Evolutionary conservation across 2,113 vertebrate species (phyloP), one percentile per base, ranked within the genome.

Genomic region (Phoenicopterus ruber): DNA sequence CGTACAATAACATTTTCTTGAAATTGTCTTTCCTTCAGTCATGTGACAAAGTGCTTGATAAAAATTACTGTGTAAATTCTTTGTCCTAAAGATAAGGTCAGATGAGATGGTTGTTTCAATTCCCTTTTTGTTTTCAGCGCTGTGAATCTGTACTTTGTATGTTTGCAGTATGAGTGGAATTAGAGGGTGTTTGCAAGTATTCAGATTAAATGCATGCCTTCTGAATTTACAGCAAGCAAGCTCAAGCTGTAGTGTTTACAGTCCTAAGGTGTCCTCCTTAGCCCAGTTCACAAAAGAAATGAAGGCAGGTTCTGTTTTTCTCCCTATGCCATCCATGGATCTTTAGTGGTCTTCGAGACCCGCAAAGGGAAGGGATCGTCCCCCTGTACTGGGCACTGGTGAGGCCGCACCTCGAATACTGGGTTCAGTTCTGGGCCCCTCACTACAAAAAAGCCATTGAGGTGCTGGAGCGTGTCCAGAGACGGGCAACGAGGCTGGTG

Each of bases 11-110:
- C 17, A 15, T 83, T 78, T 31, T 62, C 59, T 55, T 83, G 67
- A 86, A 90, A 74, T 28, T 78, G 36, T 78, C 63, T 67, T 94
- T 86, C 31, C 55, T 80, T 86, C 89, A 59, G 47, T 72, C 62
- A 73, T 61, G 17, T 62, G 86, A 46, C 72, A 73, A 86, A 86
- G 36, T 66, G 11, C 54, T 86, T 91, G 63, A 86, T 66, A 91
- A 88, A 92, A 96, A 74, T 46, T 81, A 47, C 47, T 86, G 38
- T 70, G 63, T 77, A 84, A 54, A 62, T 81, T 86, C 86, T 91
- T 89, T 92, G 54, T 86, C 59, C 66, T 74, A 76, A 95, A 83
- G 31, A 52, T 90, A 90, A 93, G 89, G 83, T 91, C 94, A 92
- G 63, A 92, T 88, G 93, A 91, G 86, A 74, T 13, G 6, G 29